A percentile compares a stretch with the other conserved stretches of the same genome.
Conservation (phyloP, 2,888 invertebrate genomes). For the Cataglyphis rosenhaueri region DNA sequence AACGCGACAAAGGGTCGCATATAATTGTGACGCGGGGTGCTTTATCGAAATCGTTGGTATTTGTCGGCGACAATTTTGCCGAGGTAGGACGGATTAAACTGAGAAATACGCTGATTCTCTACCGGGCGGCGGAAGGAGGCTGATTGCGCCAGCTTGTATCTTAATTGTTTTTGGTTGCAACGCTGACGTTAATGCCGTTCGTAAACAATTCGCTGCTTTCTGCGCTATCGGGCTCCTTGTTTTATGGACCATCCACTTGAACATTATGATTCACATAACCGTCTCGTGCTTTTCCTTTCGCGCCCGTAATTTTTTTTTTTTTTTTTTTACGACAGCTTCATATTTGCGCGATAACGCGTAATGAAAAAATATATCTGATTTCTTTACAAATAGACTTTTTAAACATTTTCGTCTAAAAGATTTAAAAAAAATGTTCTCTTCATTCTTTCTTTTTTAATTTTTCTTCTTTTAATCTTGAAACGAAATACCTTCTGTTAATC, state of each 20-base stretch:
- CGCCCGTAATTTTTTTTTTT: constrained; percentile 17
- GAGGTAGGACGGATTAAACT: constrained; percentile 26
- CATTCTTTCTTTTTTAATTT: background rate
- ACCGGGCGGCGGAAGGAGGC: background rate
- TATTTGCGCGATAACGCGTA: background rate
- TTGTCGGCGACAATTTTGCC: constrained; percentile 30
- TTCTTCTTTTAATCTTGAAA: background rate
- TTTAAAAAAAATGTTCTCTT: background rate
- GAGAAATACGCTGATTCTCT: constrained; percentile 57
- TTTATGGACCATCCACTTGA: constrained; percentile 37
- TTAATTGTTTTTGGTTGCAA: constrained; percentile 76
- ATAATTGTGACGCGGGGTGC: constrained; percentile 41
- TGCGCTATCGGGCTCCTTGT: constrained; percentile 34
- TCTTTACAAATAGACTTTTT: background rate
- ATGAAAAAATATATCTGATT: constrained; percentile 1
- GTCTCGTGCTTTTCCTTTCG: constrained; percentile 23
- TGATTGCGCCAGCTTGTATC: constrained; percentile 70
- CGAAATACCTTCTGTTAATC: constrained; percentile 19
- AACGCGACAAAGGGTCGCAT: constrained; percentile 41
- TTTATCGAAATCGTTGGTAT: constrained; percentile 45
- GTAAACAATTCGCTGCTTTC: constrained; percentile 75
- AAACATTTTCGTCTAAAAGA: too few relatives aligned
- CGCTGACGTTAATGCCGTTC: constrained; percentile 76
- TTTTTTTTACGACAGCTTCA: constrained; percentile 7
- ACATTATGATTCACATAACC: constrained; percentile 17